These are phyloP conservation scores for Catocala nupta DNA, from an alignment of 2,888 invertebrate species.

Conservation along the genomic window DNA sequence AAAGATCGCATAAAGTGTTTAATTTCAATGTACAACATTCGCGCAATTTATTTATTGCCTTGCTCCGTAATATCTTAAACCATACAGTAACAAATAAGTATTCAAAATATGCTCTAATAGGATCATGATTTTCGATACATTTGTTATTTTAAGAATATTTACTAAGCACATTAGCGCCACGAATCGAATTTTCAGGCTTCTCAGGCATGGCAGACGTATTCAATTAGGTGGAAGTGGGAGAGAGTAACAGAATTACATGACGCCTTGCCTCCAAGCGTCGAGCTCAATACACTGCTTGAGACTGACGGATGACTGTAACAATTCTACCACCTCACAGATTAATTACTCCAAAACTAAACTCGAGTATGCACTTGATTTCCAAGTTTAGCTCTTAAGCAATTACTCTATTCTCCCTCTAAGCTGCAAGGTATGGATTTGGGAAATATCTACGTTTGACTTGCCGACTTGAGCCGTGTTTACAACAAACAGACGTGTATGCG, in stretches of 20 bases:
- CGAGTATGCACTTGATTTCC: conserved; percentile 63
- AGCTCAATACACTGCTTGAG: conserved; percentile 52
- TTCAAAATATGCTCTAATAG: neutral
- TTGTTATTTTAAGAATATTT: conserved; percentile 32
- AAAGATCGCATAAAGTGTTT: too few relatives aligned
- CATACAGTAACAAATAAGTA: neutral
- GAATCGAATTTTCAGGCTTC: conserved; percentile 59
- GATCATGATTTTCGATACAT: neutral
- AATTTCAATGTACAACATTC: too few relatives aligned
- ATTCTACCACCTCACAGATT: conserved; percentile 60
- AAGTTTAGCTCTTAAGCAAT: conserved; percentile 63
- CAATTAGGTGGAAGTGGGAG: conserved; percentile 64
- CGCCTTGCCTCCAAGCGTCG: conserved; percentile 51
- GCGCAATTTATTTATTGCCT: too few relatives aligned
- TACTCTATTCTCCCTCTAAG: conserved; percentile 57
- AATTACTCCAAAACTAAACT: conserved; percentile 62
- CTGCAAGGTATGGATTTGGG: conserved; percentile 39
- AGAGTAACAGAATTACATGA: conserved; percentile 64
- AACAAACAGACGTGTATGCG: neutral
- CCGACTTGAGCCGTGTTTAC: conserved; percentile 32
- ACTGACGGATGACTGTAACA: conserved; percentile 60
- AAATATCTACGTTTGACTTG: conserved; percentile 43
- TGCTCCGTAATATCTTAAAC: too few relatives aligned
- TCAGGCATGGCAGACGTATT: conserved; percentile 58
- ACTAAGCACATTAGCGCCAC: conserved; percentile 42